Conservation (phyloP, 2,888 invertebrate genomes). For the Hydroisotoma schaefferi region DNA sequence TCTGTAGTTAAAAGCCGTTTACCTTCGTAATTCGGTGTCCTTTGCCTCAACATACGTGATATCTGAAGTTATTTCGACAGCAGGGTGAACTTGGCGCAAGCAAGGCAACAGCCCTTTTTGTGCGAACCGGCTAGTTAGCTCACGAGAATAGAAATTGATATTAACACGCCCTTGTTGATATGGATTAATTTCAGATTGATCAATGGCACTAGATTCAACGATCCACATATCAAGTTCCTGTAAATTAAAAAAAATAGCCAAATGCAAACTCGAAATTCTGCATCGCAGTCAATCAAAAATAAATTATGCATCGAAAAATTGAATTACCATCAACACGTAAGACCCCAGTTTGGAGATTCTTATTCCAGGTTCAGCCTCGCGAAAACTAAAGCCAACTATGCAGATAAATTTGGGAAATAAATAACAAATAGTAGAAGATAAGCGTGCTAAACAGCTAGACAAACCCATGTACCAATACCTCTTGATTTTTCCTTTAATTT, state of each 20-base stretch:
- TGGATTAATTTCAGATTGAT: neutral
- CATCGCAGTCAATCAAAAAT: neutral
- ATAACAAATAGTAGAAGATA: neutral
- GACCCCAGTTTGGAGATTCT: neutral
- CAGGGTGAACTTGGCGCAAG: constrained; percentile 4
- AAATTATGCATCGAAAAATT: neutral
- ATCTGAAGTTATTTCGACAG: constrained; percentile 2
- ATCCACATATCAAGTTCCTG: constrained; percentile 14
- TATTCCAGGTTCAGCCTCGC: neutral
- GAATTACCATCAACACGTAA: neutral
- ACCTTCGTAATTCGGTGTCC: too few relatives aligned
- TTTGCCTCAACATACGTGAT: neutral
- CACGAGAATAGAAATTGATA: constrained; percentile 1
- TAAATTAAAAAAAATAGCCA: too few relatives aligned
- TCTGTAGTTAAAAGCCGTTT: too few relatives aligned
- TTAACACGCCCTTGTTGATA: neutral
- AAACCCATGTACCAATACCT: too few relatives aligned
- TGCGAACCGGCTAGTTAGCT: neutral
- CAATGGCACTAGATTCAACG: constrained; percentile 4
- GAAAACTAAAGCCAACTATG: neutral
- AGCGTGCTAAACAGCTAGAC: neutral
- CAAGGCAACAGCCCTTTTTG: constrained; percentile 10
- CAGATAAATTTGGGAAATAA: too few relatives aligned
- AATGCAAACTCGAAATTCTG: too few relatives aligned
- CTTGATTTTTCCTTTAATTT: neutral